A percentile compares a stretch with the other conserved stretches of the same genome.
Conservation (phyloP, 2,888 invertebrate species). For the Meliscaeva auricollis region DNA sequence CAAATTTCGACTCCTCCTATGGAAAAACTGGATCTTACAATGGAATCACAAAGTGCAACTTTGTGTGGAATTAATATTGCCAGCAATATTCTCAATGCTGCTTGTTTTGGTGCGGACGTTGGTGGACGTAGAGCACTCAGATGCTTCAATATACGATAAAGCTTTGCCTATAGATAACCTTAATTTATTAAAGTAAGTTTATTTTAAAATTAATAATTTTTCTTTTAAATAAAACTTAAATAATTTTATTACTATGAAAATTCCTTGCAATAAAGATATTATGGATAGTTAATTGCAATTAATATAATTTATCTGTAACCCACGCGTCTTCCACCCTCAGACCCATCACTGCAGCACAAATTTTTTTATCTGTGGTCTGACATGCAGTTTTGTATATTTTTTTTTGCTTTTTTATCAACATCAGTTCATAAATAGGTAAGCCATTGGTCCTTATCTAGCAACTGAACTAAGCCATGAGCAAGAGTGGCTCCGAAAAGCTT, state of each 20-base stretch:
- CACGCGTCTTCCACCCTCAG: too few relatives aligned
- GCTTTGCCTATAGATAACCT: slow-evolving; percentile 82
- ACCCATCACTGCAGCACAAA: too few relatives aligned
- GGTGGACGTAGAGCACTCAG: slow-evolving; percentile 85
- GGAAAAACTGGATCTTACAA: slow-evolving; percentile 93
- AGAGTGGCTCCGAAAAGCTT: too few relatives aligned
- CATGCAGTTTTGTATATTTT: neutral
- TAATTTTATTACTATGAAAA: neutral
- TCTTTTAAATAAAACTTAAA: neutral
- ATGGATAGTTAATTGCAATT: too few relatives aligned
- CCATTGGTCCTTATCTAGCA: too few relatives aligned
- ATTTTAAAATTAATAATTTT: neutral
- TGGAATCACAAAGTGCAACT: slow-evolving; percentile 89
- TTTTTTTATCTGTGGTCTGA: too few relatives aligned
- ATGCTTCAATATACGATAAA: slow-evolving; percentile 79
- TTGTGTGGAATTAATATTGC: slow-evolving; percentile 88
- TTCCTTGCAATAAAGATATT: too few relatives aligned
- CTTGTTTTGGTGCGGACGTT: slow-evolving; percentile 89
- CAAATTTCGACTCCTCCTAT: slow-evolving; percentile 90
- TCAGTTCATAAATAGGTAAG: too few relatives aligned
- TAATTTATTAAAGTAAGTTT: slow-evolving; percentile 79
- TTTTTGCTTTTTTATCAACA: neutral
- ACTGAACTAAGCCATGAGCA: too few relatives aligned
- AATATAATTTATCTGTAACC: too few relatives aligned
- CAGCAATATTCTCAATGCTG: slow-evolving; percentile 88